Base-by-base conservation (phyloP, 1,140 invertebrate species). In the Drosophila lacertosa region DNA sequence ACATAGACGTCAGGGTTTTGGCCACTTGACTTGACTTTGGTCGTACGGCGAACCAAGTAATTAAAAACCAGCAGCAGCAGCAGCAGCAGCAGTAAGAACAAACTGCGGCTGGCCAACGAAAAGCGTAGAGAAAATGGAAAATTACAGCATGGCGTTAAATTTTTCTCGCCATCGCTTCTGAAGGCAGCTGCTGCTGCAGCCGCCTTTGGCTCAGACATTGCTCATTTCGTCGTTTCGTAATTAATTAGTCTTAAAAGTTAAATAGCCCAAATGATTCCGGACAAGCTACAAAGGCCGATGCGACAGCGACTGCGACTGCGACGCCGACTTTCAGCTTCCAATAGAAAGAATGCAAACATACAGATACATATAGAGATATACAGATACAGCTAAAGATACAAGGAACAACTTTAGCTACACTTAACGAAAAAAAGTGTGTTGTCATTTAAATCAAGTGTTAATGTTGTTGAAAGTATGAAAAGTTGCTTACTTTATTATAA, bases 211-310 rank as follows among this genome's bases (percentile, higher is more conserved):
- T 66, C 73, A 82, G 72, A 76, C 82, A 74, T 77, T 86, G 77
- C 82, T 86, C 82, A 88, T 86, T 86, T 88, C 82, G 82, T 82
- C 82, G 82, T 86, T 86, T 86, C 82, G 82, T 86, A 86, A 86
- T 86, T 86, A 86, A 86, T 86, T 86, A 88, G 82, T 88, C 82
- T 88, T 88, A 88, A 88, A 88, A 88, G 82, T 88, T 88, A 88
- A 88, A 88, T 88, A 88, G 83, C 82, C 77, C 82, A 88, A 88
- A 88, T 88, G 82, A 88, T 88, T 88, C 88, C 65, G 77, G 82
- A 88, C 82, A 88, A 78, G 72, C 63, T 70, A 88, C 77, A 86
- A 84, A 79, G 60, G 71, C 68, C 59, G 67, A 32, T 33, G 47
- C 47, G 26, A 37, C 26, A 29, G 26, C 26, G 6, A n/a, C 44